Evolutionary conservation across 2,888 invertebrate species (phyloP), one percentile per base, ranked within the genome.

Genomic region (Girardia tigrina): DNA sequence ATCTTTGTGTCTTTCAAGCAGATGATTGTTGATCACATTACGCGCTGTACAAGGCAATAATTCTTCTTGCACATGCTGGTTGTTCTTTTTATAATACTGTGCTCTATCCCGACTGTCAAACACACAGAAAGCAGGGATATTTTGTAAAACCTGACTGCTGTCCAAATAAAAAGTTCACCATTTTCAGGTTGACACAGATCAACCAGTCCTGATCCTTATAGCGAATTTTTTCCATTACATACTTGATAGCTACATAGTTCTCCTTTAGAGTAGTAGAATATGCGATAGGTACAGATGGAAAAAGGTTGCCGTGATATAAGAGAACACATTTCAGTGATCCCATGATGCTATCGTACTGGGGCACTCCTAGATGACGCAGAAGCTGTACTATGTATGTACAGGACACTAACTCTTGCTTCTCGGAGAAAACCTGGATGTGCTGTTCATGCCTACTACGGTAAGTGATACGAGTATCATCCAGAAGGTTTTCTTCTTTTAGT

Each of bases 81-180:
- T 27, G 20, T 72, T 72, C 6, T 75, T 74, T 27, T 69, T 56
- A 16, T 29, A 79, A 42, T 78, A 77, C 75, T 79, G 70, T 71
- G 6, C 77, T 71, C 74, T 78, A 79, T 76, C 78, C 75, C 26
- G 74, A 73, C 76, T 79, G 80, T 74, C 81, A 81, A 29, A 80
- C 77, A 36, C 78, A 77, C 79, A 75, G 79, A 20, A 77, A 76
- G 80, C 80, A 77, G 80, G 77, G 78, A 42, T 26, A 80, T 79
- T 79, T 82, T 26, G 79, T 71, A 71, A 78, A 80, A 12, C 80
- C 80, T n/a, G 75, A 73, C 78, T 81, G 80, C 74, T 80, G 79
- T 1, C 80, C 81, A n/a, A 81, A 75, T 20, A 81, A 73, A 74
- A 74, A 74, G 29, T 74, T 74, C 72, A 72, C 74, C 74, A 74